These are phyloP conservation scores for Temnothorax nylanderi DNA, from an alignment of 1,140 invertebrate species.

Conservation along the genomic window DNA sequence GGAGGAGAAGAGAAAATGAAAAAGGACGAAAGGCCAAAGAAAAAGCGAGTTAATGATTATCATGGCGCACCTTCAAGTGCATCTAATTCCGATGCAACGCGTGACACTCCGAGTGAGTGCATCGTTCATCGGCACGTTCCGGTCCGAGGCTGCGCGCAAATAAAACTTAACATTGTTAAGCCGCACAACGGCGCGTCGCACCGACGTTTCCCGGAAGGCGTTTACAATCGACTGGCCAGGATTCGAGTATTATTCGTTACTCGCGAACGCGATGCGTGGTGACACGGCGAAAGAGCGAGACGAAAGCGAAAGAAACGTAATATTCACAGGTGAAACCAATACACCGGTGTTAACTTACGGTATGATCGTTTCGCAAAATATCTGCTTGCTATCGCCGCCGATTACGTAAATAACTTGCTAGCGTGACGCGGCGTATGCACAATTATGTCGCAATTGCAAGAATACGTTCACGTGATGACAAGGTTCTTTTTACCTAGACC, in stretches of 20 bases:
- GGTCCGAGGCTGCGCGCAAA: constrained; percentile 3
- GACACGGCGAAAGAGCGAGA: background rate
- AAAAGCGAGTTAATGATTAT: background rate
- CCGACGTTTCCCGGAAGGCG: constrained; percentile 37
- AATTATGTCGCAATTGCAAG: constrained; percentile 31
- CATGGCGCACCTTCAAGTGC: background rate
- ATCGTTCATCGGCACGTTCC: background rate
- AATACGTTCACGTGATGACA: background rate
- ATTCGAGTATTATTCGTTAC: constrained; percentile 20
- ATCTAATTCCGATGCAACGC: constrained; percentile 27
- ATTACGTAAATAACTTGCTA: constrained; percentile 56
- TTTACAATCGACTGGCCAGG: constrained; percentile 28
- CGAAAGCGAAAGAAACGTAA: constrained; percentile 56
- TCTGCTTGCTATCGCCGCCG: constrained; percentile 26
- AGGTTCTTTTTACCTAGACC: background rate
- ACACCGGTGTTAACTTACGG: constrained; percentile 62
- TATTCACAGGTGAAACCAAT: constrained; percentile 65
- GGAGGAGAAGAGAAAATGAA: background rate
- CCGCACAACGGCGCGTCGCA: background rate
- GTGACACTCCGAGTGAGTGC: constrained; percentile 8
- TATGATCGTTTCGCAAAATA: constrained; percentile 39
- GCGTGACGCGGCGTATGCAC: background rate
- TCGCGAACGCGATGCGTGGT: background rate
- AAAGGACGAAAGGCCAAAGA: background rate
- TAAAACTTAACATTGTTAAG: constrained; percentile 48